These are phyloP conservation scores for Amazona guildingii DNA, from an alignment of 2,113 vertebrate genomes.

Conservation along the genomic window DNA sequence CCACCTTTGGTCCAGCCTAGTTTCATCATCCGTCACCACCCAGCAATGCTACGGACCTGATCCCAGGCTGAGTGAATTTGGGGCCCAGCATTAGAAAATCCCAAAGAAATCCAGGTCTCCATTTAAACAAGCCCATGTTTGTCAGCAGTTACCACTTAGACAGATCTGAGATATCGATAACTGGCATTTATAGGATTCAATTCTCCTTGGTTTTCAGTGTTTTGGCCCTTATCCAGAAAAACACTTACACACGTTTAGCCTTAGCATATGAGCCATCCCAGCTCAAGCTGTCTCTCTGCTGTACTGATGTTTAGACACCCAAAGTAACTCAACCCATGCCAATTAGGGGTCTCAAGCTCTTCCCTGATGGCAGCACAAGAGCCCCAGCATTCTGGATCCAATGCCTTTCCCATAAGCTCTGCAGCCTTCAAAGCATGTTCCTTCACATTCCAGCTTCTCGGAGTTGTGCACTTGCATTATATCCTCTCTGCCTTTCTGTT, in stretches of 20 bases:
- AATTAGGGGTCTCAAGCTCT: background rate
- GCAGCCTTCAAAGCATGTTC: background rate
- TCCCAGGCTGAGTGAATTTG: background rate
- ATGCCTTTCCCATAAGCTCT: background rate
- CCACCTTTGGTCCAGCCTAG: fast-evolving
- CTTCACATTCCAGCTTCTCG: background rate
- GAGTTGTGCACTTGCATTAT: background rate
- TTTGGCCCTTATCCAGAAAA: background rate
- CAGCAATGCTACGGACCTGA: fast-evolving
- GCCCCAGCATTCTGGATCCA: fast-evolving
- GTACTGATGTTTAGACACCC: fast-evolving
- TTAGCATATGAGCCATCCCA: fast-evolving
- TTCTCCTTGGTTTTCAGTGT: background rate
- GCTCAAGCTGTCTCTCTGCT: fast-evolving
- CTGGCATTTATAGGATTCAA: background rate
- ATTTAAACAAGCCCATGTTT: background rate
- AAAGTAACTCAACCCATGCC: background rate
- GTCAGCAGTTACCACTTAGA: background rate
- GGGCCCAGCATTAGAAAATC: background rate
- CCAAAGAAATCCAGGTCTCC: background rate
- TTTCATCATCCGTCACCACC: background rate
- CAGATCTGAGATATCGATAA: background rate
- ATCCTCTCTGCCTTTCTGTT: background rate
- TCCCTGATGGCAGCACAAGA: background rate
- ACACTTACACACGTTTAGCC: background rate